Evolutionary conservation across 2,113 vertebrate genomes (phyloP).

Genomic region (Ptilorrhoa leucosticta): DNA sequence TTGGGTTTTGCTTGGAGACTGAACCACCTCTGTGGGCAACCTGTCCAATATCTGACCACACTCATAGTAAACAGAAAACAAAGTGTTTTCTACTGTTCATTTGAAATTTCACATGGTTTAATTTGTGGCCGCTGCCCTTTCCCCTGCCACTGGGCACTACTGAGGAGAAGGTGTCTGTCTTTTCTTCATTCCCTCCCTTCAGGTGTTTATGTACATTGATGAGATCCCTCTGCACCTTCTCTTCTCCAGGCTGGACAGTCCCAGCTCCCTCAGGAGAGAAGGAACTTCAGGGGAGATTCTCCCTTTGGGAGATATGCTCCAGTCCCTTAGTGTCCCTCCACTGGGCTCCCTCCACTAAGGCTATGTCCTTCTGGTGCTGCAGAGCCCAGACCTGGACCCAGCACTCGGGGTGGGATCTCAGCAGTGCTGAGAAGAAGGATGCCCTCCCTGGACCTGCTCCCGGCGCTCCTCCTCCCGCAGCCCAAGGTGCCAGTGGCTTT

Average conservation of each 20-base stretch:
- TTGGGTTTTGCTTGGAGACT: background rate
- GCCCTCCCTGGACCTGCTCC: accelerated
- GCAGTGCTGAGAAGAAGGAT: background rate
- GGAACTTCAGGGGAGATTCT: background rate
- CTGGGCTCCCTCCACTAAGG: accelerated
- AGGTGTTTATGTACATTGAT: background rate
- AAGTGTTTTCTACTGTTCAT: background rate
- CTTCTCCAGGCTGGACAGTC: background rate
- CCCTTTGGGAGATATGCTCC: background rate
- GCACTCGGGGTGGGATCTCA: accelerated
- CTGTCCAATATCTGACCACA: background rate
- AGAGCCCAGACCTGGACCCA: background rate
- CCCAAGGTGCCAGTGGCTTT: background rate
- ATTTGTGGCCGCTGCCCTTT: background rate
- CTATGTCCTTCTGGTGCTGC: background rate
- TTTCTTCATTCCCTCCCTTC: background rate
- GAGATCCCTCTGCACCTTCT: background rate
- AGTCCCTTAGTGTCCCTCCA: background rate
- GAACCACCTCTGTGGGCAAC: background rate
- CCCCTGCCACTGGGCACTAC: accelerated
- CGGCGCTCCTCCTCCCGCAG: background rate
- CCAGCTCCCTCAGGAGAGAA: background rate
- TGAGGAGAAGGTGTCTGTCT: background rate
- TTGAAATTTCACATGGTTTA: background rate
- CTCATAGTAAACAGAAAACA: background rate